phyloP scores from a whole-genome alignment of 2,888 invertebrate species.

The Ditula angustiorana region DNA sequence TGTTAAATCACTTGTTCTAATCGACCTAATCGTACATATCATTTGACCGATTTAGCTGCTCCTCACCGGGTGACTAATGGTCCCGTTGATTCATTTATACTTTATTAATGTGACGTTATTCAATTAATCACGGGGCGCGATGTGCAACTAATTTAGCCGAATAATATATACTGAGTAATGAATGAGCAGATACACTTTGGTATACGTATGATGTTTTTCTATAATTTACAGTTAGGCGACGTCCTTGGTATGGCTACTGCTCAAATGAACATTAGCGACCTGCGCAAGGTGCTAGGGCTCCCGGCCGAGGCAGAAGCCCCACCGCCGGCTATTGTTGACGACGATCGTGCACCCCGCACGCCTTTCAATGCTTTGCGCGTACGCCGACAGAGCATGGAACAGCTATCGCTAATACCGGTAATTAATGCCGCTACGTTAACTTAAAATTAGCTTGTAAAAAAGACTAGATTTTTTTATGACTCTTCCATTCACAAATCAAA shows the following conservation, averaged over 20 bases:
- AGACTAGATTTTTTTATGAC: too few species aligned
- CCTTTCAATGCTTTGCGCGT: slow-evolving; percentile 86
- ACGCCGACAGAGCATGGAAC: slow-evolving; percentile 97
- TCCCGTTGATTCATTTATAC: too few species aligned
- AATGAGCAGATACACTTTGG: background rate
- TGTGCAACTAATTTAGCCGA: too few species aligned
- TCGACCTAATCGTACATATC: too few species aligned
- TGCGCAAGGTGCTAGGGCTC: slow-evolving; percentile 93
- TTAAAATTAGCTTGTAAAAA: too few species aligned
- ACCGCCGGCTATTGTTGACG: slow-evolving; percentile 47
- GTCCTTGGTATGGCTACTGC: slow-evolving; percentile 97
- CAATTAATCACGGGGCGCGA: too few species aligned
- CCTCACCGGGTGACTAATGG: too few species aligned
- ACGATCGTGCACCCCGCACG: slow-evolving; percentile 58
- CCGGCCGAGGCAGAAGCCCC: slow-evolving; percentile 79
- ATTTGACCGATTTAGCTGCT: too few species aligned
- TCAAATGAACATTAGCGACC: slow-evolving; percentile 95
- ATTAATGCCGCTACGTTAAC: slow-evolving; percentile 18
- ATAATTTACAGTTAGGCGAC: slow-evolving; percentile 90
- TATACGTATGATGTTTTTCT: background rate
- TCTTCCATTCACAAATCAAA: too few species aligned
- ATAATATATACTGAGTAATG: too few species aligned
- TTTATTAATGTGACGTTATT: too few species aligned
- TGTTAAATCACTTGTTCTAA: too few species aligned
- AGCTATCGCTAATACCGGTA: slow-evolving; percentile 96